Percentiles rank a stretch among this genome's conserved stretches.
phyloP scores from a whole-genome alignment of 30 jellyfish, hydroid and myxozoan genomes.

The Mastigias papua region DNA sequence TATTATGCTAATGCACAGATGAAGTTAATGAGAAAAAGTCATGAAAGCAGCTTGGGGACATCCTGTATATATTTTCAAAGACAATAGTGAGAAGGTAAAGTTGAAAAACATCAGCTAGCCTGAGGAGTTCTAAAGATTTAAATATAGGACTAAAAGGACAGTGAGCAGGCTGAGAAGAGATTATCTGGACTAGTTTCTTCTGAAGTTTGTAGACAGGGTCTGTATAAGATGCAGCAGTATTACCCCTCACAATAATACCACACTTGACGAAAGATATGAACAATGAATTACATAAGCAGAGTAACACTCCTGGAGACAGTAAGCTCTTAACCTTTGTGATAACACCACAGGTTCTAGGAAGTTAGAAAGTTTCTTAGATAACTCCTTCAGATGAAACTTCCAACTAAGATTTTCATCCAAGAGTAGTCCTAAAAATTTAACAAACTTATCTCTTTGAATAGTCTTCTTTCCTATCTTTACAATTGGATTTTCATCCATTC shows the following conservation, averaged over 20 bases:
- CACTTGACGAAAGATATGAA: neutral
- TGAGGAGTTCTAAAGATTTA: neutral
- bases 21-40: neutral
- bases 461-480: constrained; percentile 9
- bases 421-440: constrained; percentile 25
- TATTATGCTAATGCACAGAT: neutral
- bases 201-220: neutral
- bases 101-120: neutral
- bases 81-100: neutral
- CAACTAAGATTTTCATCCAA: constrained; percentile 7
- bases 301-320: neutral
- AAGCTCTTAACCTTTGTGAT: too few species aligned
- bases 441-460: constrained; percentile 12
- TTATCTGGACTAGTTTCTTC: neutral
- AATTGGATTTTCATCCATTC: neutral
- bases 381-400: neutral
- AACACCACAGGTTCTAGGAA: too few species aligned
- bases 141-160: neutral
- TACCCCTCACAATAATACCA: neutral
- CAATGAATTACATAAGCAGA: neutral
- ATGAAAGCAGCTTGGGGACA: neutral
- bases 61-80: neutral
- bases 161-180: neutral
- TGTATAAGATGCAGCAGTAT: neutral
- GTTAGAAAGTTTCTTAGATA: neutral